Percentiles rank a stretch among this genome's conserved stretches.
Evolutionary conservation across 1,140 invertebrate species (phyloP).

Genomic region (Pollicipes pollicipes): DNA sequence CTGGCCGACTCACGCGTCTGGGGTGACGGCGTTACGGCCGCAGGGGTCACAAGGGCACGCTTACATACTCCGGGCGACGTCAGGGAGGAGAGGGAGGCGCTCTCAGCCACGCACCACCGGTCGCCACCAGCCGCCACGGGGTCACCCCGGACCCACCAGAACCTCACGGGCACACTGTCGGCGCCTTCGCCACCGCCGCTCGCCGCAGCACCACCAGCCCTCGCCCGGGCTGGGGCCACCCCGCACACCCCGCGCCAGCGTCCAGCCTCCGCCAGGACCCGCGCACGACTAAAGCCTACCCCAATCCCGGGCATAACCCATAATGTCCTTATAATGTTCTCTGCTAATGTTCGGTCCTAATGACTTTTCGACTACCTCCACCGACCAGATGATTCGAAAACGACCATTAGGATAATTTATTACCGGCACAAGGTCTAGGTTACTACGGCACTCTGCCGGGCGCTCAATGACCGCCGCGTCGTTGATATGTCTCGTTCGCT

Average conservation of each 20-base stretch:
- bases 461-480: not conserved
- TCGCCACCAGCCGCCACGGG: no score
- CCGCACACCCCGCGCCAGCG: no score
- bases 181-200: no score
- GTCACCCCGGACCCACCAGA: no score
- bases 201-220: no score
- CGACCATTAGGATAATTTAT: conserved; percentile 2
- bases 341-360: not conserved
- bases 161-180: no score
- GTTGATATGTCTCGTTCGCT: not conserved
- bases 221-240: no score
- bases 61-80: no score
- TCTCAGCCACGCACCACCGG: no score
- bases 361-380: conserved; percentile 1
- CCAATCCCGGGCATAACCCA: not conserved
- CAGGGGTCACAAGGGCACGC: no score
- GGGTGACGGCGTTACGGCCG: no score
- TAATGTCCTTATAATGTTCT: conserved; percentile 1
- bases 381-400: not conserved
- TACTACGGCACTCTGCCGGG: not conserved
- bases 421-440: not conserved
- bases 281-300: not conserved
- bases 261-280: not conserved
- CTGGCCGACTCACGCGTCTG: not conserved
- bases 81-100: no score